These are phyloP conservation scores for Galendromus occidentalis DNA, from an alignment of 1,140 invertebrate species.

Conservation along the genomic window DNA sequence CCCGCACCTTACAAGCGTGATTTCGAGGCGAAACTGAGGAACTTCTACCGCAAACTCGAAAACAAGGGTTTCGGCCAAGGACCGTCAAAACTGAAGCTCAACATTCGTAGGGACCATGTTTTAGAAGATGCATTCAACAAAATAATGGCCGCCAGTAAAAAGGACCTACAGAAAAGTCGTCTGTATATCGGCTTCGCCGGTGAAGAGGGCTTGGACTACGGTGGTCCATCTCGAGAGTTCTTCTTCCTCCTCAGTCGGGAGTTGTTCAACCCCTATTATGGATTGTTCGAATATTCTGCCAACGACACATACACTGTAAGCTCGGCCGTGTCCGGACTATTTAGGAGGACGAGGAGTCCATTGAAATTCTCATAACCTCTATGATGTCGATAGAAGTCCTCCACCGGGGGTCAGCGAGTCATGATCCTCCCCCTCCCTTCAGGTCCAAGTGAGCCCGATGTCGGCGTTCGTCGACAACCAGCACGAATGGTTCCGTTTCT, in stretches of 20 bases:
- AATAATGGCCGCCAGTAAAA: slow-evolving; percentile 87
- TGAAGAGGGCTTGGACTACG: slow-evolving; percentile 91
- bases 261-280: slow-evolving; percentile 94
- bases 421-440: too few relatives aligned
- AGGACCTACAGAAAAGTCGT: slow-evolving; percentile 82
- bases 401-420: too few relatives aligned
- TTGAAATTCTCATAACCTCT: too few relatives aligned
- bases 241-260: slow-evolving; percentile 89
- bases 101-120: slow-evolving; percentile 73
- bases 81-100: slow-evolving; percentile 82
- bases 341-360: too few relatives aligned
- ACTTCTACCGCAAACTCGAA: slow-evolving; percentile 85
- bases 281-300: slow-evolving; percentile 91
- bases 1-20: slow-evolving; percentile 71
- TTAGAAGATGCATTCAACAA: slow-evolving; percentile 88
- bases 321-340: too few relatives aligned
- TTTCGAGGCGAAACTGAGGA: slow-evolving; percentile 82
- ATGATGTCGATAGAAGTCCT: too few relatives aligned
- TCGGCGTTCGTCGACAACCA: slow-evolving; percentile 94
- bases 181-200: slow-evolving; percentile 83
- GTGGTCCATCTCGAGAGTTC: slow-evolving; percentile 84
- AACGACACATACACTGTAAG: slow-evolving; percentile 73
- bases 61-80: slow-evolving; percentile 90
- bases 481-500: slow-evolving; percentile 92
- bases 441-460: slow-evolving; percentile 85